phyloP scores from a whole-genome alignment of 2,888 invertebrate species.

The Xanthorhoe spadicearia region DNA sequence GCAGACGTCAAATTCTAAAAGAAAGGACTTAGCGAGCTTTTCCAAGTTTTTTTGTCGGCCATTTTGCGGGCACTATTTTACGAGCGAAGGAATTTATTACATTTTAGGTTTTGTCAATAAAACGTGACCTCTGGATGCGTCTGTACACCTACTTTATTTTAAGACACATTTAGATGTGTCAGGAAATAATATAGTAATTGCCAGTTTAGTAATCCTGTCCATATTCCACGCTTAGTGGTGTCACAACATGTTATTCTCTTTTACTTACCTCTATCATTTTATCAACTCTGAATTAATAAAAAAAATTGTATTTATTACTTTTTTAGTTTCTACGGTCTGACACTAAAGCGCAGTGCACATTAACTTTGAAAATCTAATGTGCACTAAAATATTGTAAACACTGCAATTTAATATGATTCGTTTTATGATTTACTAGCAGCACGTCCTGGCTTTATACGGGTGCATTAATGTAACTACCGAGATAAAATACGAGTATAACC shows the following conservation, averaged over 20 bases:
- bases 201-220: no score
- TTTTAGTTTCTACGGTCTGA: not conserved
- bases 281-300: no score
- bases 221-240: no score
- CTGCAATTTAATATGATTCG: no score
- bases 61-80: conserved; percentile 20
- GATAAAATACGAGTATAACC: no score
- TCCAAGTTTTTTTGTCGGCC: conserved; percentile 23
- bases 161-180: not conserved
- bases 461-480: no score
- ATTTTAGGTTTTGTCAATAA: conserved; percentile 17
- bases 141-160: not conserved
- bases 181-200: not conserved
- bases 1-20: conserved; percentile 45
- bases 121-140: conserved; percentile 4
- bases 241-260: no score
- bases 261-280: no score
- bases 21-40: conserved; percentile 31
- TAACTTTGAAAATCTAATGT: not conserved
- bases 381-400: no score
- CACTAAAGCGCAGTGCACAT: not conserved
- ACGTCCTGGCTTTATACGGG: no score
- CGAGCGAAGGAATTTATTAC: conserved; percentile 18
- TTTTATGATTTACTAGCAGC: no score
- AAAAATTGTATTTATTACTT: no score